These are phyloP conservation scores for Mobula birostris DNA, from an alignment of 2,113 vertebrate genomes.

Conservation along the genomic window DNA sequence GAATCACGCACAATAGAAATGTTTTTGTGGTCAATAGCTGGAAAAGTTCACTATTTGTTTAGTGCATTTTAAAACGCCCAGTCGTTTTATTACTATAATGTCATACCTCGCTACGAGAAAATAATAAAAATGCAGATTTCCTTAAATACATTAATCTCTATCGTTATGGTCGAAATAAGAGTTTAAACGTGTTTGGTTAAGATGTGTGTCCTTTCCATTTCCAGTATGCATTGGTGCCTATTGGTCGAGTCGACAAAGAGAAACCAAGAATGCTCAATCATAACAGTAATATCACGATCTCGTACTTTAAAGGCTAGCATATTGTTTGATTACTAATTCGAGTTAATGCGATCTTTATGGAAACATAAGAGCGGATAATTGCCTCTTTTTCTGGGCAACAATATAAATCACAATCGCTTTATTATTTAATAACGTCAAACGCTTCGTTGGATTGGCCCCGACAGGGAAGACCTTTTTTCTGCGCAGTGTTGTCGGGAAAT, in stretches of 20 bases:
- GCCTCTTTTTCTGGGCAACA: conserved; percentile 75
- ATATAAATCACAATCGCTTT: conserved; percentile 92
- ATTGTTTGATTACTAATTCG: conserved; percentile 85
- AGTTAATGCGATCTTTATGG: conserved; percentile 91
- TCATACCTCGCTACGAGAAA: neutral
- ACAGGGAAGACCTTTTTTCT: conserved; percentile 71
- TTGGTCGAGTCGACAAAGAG: neutral
- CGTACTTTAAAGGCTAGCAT: conserved; percentile 61
- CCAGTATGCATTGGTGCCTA: neutral
- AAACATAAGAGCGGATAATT: conserved; percentile 85
- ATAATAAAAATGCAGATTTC: neutral
- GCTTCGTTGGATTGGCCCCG: conserved; percentile 80
- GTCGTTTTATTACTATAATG: neutral
- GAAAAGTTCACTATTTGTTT: neutral
- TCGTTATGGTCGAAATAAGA: neutral
- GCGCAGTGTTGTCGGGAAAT: conserved; percentile 65
- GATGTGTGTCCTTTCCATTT: neutral
- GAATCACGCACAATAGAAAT: neutral
- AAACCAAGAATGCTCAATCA: conserved; percentile 6
- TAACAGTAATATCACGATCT: conserved; percentile 42
- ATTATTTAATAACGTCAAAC: conserved; percentile 97
- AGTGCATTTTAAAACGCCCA: neutral
- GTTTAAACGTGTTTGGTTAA: conserved; percentile 12
- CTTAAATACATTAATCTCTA: neutral
- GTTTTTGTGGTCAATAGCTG: neutral